phyloP scores from a whole-genome alignment of 2,797 vertebrate genomes.

The Odontamblyopus rebecca region DNA sequence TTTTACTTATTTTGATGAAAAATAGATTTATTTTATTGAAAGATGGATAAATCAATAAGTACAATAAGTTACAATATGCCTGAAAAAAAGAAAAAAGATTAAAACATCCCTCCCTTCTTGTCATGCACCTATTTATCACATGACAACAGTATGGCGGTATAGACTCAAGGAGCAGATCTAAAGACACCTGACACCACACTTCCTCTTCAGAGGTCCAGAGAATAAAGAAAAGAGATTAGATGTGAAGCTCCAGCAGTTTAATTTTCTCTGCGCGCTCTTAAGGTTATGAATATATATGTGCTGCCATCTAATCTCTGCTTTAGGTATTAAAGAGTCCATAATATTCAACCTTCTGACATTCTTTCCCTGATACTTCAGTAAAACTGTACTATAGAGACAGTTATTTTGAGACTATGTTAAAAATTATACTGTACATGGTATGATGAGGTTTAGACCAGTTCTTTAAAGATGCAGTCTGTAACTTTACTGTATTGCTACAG shows the following conservation, averaged over 20 bases:
- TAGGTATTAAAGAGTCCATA: constrained; percentile 48
- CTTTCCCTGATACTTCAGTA: constrained; percentile 8
- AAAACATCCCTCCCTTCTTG: not conserved
- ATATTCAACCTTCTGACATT: constrained; percentile 42
- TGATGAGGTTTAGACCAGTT: not conserved
- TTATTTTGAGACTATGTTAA: not conserved
- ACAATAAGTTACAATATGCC: not conserved
- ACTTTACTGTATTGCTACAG: too few species aligned
- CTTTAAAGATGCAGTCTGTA: too few species aligned
- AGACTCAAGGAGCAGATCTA: not conserved
- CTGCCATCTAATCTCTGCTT: constrained; percentile 50
- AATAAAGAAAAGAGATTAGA: constrained; percentile 31
- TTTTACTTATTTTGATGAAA: too few species aligned
- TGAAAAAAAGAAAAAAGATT: too few species aligned
- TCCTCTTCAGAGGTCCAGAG: constrained; percentile 7
- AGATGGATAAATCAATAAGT: not conserved
- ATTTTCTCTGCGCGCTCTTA: constrained; percentile 41
- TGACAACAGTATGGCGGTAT: not conserved
- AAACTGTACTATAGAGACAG: not conserved
- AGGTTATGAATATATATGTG: constrained; percentile 49
- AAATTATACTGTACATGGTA: not conserved
- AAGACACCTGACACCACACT: not conserved
- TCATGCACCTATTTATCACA: not conserved
- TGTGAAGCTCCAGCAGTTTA: constrained; percentile 35
- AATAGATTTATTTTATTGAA: too few species aligned